phyloP scores from a whole-genome alignment of 2,888 invertebrate genomes.

The Eustalomyia histrio region DNA sequence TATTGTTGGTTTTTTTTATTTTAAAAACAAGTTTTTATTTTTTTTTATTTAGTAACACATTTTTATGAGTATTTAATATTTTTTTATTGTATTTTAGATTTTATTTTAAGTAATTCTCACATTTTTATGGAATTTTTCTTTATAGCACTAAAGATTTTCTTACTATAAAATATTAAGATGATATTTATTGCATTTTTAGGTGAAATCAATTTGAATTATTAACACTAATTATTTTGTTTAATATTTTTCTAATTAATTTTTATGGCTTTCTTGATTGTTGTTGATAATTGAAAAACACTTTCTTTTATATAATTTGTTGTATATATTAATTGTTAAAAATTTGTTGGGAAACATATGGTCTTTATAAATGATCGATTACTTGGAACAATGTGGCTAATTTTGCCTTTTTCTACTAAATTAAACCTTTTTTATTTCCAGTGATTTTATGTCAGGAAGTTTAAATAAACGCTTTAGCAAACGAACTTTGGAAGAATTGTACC shows the following conservation, averaged over 20 bases:
- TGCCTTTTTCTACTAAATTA: too few species aligned
- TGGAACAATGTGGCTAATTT: too few species aligned
- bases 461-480: too few species aligned
- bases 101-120: constrained; percentile 4
- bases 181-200: not conserved
- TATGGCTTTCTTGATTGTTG: not conserved
- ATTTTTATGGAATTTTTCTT: constrained; percentile 1
- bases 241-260: not conserved
- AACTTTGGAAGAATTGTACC: too few species aligned
- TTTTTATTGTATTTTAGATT: not conserved
- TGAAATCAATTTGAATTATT: not conserved
- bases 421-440: too few species aligned
- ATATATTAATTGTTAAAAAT: too few species aligned
- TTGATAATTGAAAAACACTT: too few species aligned
- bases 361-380: too few species aligned
- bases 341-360: too few species aligned
- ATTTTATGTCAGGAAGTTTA: too few species aligned
- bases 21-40: not conserved
- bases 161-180: not conserved
- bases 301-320: too few species aligned
- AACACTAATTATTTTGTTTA: constrained; percentile 2
- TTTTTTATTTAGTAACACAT: constrained; percentile 16
- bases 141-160: not conserved
- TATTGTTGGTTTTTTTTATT: not conserved
- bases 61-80: constrained; percentile 2